Evolutionary conservation across 2,797 vertebrate species (phyloP), one percentile per base, ranked within the genome.

Genomic region (Darevskia mixta): DNA sequence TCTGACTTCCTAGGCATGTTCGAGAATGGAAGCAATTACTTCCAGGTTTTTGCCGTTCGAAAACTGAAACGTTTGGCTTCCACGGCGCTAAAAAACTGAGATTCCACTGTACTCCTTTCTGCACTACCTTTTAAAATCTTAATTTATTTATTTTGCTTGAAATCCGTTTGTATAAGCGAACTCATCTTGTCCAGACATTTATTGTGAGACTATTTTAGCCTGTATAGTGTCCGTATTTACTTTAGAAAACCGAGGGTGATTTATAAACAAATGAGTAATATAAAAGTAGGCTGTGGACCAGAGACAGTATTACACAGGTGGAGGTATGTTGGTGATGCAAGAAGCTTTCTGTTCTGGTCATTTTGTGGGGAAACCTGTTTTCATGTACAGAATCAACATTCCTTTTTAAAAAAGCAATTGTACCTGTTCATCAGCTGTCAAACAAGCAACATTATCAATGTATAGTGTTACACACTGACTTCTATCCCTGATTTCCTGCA

Each of bases 371-470:
- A 75, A 55, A 64, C 8, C 29, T 29, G 27, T 83, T 83, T 71
- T 67, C 43, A 4, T 83, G 17, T 49, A 43, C 4, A 43, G 27
- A 61, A 86, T 80, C 69, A 66, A 58, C n/a, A 5, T 88, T 89
- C 88, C 17, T 92, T 89, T 64, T n/a, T 55, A n/a, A 86, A 6
- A 86, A 1, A 91, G 2, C 82, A 87, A 88, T 86, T 93, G 87
- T 91, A 88, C 84, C 91, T 93, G 88, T 87, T 87, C 0, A 2
- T 11, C 85, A 85, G 83, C 92, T 94, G n/a, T 94, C 66, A 76
- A 91, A 87, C 82, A 82, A 86, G 45, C 86, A 90, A 80, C 17
- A 73, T 29, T n/a, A 73, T 20, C 27, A 32, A 29, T 29, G 17
- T 66, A 66, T 32, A 35, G 20, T 64, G 69, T 79, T 80, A 55